Evolutionary conservation across 2,797 vertebrate species (phyloP).

Genomic region (Gila robusta): DNA sequence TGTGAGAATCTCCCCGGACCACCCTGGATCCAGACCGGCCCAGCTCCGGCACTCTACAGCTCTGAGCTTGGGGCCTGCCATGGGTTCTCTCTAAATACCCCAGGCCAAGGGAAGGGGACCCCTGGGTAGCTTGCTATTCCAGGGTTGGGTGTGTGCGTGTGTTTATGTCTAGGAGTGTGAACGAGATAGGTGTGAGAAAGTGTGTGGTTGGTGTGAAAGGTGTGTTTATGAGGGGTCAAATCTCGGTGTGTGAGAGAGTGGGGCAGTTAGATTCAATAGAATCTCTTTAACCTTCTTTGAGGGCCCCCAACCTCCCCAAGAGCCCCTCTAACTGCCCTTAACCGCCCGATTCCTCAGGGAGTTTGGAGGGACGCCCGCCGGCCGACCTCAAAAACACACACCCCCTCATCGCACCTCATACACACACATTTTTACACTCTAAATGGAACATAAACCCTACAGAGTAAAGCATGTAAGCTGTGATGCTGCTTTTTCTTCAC

Average conservation of each 20-base stretch:
- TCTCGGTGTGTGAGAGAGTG: slow-evolving; percentile 17
- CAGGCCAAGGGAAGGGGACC: slow-evolving; percentile 14
- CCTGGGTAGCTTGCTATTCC: slow-evolving; percentile 40
- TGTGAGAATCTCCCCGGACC: slow-evolving; percentile 34
- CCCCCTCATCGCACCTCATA: background rate
- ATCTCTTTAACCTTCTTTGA: slow-evolving; percentile 51
- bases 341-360: slow-evolving; percentile 36
- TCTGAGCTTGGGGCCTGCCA: slow-evolving; percentile 1
- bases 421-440: slow-evolving; percentile 7
- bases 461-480: slow-evolving; percentile 18
- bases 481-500: slow-evolving; percentile 2
- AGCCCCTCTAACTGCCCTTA: slow-evolving; percentile 47
- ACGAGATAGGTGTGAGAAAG: slow-evolving; percentile 36
- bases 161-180: slow-evolving; percentile 40
- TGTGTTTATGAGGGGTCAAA: slow-evolving; percentile 10
- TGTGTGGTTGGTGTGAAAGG: slow-evolving; percentile 30
- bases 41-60: background rate
- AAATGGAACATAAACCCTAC: slow-evolving; percentile 28
- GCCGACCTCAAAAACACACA: slow-evolving; percentile 32
- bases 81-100: slow-evolving; percentile 35
- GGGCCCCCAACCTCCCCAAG: slow-evolving; percentile 28
- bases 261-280: slow-evolving; percentile 15
- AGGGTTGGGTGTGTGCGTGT: slow-evolving; percentile 3
- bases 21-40: slow-evolving; percentile 25
- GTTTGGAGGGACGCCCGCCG: background rate